Conservation (phyloP, 2,888 invertebrate species). For the Chaetogeoica ovagalla region DNA sequence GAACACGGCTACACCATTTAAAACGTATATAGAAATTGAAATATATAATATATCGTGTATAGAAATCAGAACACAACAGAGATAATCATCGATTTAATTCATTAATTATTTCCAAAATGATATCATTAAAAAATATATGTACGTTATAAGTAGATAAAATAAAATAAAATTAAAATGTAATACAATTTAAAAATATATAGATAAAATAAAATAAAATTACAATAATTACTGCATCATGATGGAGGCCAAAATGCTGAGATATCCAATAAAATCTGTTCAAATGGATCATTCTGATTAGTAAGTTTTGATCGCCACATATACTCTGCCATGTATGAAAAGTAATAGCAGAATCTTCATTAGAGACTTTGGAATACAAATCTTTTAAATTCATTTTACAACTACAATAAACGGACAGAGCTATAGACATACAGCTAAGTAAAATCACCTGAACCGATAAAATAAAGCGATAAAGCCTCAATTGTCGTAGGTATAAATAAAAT, state of each 20-base stretch:
- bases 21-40: neutral
- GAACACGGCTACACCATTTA: neutral
- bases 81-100: neutral
- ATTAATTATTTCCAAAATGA: neutral
- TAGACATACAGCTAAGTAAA: no score
- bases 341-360: no score
- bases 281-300: neutral
- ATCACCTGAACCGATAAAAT: no score
- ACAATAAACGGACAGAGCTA: no score
- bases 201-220: no score
- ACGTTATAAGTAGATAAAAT: neutral
- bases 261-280: neutral
- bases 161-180: neutral
- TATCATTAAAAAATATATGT: neutral
- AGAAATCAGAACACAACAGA: neutral
- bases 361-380: no score
- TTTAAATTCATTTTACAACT: no score
- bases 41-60: neutral
- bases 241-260: neutral
- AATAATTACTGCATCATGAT: no score
- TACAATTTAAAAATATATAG: constrained; percentile 1
- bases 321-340: constrained; percentile 3
- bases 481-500: no score
- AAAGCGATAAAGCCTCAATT: no score
- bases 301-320: constrained; percentile 1